phyloP scores from a whole-genome alignment of 2,113 vertebrate genomes.

The Antigone vipio region DNA sequence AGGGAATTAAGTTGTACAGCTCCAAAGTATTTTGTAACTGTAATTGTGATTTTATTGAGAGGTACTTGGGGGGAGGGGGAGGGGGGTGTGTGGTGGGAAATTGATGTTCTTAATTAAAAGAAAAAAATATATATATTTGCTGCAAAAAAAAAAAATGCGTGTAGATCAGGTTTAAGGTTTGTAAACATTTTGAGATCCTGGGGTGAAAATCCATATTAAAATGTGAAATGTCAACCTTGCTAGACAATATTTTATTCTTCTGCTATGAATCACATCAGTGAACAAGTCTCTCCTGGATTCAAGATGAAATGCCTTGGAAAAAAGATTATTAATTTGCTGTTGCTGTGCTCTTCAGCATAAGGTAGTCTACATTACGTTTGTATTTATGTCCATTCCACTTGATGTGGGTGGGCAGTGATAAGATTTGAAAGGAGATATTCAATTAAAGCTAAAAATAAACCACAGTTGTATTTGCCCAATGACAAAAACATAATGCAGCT shows the following conservation, averaged over 20 bases:
- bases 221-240: not conserved
- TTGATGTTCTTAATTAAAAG: not conserved
- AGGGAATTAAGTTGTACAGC: not conserved
- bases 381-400: not conserved
- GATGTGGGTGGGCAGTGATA: not conserved
- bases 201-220: not conserved
- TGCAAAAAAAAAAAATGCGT: not conserved
- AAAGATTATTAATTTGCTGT: not conserved
- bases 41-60: not conserved
- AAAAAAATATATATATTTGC: not conserved
- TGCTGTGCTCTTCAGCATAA: not conserved
- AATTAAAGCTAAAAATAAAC: constrained; percentile 28
- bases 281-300: not conserved
- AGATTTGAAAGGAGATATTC: not conserved
- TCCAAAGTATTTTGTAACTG: not conserved
- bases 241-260: not conserved
- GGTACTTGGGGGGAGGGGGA: too few species aligned
- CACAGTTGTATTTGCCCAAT: not conserved
- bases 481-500: fast-evolving
- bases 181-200: not conserved
- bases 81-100: fast-evolving
- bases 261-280: not conserved
- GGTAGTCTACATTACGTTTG: not conserved
- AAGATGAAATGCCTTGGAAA: not conserved
- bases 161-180: not conserved